Percentiles rank a stretch among this genome's conserved stretches.
Evolutionary conservation across 2,797 vertebrate genomes (phyloP).

Genomic region (Alfaro cultratus): DNA sequence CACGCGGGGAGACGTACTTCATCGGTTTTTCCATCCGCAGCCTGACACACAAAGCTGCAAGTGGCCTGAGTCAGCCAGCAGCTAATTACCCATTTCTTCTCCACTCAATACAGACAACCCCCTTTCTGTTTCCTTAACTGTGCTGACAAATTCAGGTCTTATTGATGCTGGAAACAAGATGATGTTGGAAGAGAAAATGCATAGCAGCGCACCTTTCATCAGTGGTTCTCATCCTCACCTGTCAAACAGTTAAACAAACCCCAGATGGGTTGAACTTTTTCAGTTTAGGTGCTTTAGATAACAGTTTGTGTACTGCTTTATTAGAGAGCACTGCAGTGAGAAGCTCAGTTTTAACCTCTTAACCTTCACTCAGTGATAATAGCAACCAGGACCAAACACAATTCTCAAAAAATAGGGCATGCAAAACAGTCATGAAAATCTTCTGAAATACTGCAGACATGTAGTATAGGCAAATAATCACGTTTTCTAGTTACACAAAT

Average conservation of each 20-base stretch:
- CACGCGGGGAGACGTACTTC: conserved; percentile 73
- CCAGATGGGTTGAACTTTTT: background rate
- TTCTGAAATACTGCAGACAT: background rate
- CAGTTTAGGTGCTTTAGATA: background rate
- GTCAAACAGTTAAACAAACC: background rate
- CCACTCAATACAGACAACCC: conserved; percentile 57
- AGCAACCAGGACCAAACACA: background rate
- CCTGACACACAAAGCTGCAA: conserved; percentile 74
- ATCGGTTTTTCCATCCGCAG: conserved; percentile 73
- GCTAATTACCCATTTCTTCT: conserved; percentile 78
- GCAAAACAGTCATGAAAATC: background rate
- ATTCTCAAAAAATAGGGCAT: background rate
- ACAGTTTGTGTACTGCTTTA: background rate
- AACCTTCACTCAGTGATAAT: background rate
- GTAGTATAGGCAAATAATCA: background rate
- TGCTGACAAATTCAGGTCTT: conserved; percentile 65
- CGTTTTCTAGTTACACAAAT: background rate
- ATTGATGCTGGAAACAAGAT: conserved; percentile 54
- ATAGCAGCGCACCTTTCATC: conserved; percentile 17
- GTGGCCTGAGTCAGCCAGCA: conserved; percentile 77
- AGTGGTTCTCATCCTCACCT: conserved; percentile 2
- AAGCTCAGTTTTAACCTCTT: background rate
- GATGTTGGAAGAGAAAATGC: conserved; percentile 32
- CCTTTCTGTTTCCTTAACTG: conserved; percentile 57
- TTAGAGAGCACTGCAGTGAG: background rate